Base-by-base conservation (phyloP, 2,113 vertebrate genomes). In the Charadrius vociferus region DNA sequence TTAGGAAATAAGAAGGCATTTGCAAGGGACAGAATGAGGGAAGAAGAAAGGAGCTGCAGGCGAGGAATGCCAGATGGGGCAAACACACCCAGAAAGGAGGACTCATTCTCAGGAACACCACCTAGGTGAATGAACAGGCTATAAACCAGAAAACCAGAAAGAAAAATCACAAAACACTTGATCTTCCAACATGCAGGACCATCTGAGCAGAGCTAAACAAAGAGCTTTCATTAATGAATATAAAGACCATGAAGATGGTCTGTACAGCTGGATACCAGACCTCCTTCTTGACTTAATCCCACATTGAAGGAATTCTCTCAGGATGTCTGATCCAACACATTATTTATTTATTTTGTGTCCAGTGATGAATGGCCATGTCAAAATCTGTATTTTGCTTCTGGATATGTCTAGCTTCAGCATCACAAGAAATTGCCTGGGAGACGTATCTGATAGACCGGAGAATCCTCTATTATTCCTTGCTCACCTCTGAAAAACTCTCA, bases 361-460 rank as follows among this genome's bases (percentile, higher is more conserved):
- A n/a, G 1, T 43, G 62, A 43, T n/a, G 32, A 87, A 84, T 32
- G 50, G 29, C 32, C 20, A n/a, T 32, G 32, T 61, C 30, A 55
- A 70, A 84, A 88, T 18, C 21, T 66, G 15, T 45, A 41, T 77
- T 45, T 65, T 82, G 21, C n/a, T 80, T 80, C 77, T 55, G 39
- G 43, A 43, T 63, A 58, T 14, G 16, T 49, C 55, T 53, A 24
- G 32, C 18, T 79, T 89, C n/a, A 63, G 16, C 20, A 53, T 49
- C 37, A 43, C 55, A 37, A 65, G 20, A 74, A 81, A 32, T 30
- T 62, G 26, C 22, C 72, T 20, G 5, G 15, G 7, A 74, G 30
- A 52, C 0, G 0, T 39, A 68, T 19, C 59, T 81, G 61, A 67
- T 2, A 53, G 36, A 81, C 27, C 0, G 14, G 88, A 90, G 37